Evolutionary conservation across 2,888 invertebrate species (phyloP), one percentile per base, ranked within the genome.

Genomic region (Caenorhabditis sinica): DNA sequence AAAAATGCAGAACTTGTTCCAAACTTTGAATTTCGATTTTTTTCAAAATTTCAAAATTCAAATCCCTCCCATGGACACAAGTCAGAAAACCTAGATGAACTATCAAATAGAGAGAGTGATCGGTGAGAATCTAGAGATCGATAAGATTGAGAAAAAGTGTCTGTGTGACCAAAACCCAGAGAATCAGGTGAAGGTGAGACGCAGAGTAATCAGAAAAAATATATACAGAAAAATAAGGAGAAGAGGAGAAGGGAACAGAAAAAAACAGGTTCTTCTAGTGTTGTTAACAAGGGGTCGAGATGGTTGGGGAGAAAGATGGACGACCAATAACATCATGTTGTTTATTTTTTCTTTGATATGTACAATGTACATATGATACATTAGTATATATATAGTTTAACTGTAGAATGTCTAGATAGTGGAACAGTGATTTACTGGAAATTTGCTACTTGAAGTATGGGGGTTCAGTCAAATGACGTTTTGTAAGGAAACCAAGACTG

Each of bases 211-310:
- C 33, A 68, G 49, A 49, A 0, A 49, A 49, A 49, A 20, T 33
- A 33, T 33, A 33, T 33, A 66, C 49, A 66, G 28, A 49, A 66
- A 66, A 66, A 30, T 49, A 51, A 13, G 49, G n/a, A n/a, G n/a
- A n/a, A 30, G 30, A 51, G 13, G 25, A 65, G 15, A 23, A 28
- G 28, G 0, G 3, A 17, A 51, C 20, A 23, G 13, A 51, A 68
- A 68, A 49, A 36, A 68, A 68, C 68, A 68, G 68, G 68, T 68
- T 68, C 68, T 68, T 68, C 51, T 68, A 65, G 66, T 51, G 49
- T 66, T 51, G 66, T 51, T 17, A 45, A n/a, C n/a, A 5, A 23
- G 20, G 23, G 53, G 51, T 8, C 15, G 20, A 25, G 9, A 23
- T 11, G 45, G 17, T 25, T 28, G 9, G 30, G 20, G 40, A 11